Conservation (phyloP, 2,797 vertebrate genomes). For the Pelochelys cantorii region DNA sequence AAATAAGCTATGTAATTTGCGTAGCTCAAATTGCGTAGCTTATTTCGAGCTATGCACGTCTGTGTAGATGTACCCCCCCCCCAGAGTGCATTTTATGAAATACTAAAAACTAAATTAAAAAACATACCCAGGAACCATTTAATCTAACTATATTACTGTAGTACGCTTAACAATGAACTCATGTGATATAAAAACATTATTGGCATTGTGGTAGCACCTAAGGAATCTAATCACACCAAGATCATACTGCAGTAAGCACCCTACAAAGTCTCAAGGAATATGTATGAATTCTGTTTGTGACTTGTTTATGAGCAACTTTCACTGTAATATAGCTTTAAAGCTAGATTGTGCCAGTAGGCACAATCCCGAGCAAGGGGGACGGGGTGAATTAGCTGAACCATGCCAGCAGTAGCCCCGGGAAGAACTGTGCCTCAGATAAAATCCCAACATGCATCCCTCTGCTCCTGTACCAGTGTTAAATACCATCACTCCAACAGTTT, state of each 20-base stretch:
- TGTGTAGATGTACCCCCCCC: not conserved
- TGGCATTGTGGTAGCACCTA: not conserved
- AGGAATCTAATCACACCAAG: not conserved
- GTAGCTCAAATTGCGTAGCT: too few species aligned
- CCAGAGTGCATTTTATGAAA: rapidly evolving
- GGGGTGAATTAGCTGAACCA: not conserved
- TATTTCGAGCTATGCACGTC: too few species aligned
- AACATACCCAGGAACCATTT: not conserved
- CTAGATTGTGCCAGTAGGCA: not conserved
- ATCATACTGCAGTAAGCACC: not conserved
- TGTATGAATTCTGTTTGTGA: too few species aligned
- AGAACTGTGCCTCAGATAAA: not conserved
- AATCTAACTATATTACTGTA: not conserved
- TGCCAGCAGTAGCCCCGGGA: not conserved
- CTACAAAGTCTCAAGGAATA: not conserved
- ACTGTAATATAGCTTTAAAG: rapidly evolving
- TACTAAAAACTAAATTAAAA: not conserved
- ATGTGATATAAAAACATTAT: not conserved
- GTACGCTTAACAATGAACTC: not conserved
- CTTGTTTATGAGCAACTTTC: not conserved
- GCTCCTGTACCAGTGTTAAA: not conserved
- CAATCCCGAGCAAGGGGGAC: not conserved
- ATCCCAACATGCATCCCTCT: rapidly evolving
- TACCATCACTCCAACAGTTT: rapidly evolving
- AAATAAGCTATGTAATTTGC: too few species aligned